Conservation (phyloP, 2,888 invertebrate genomes). For the Geotrupes spiniger region DNA sequence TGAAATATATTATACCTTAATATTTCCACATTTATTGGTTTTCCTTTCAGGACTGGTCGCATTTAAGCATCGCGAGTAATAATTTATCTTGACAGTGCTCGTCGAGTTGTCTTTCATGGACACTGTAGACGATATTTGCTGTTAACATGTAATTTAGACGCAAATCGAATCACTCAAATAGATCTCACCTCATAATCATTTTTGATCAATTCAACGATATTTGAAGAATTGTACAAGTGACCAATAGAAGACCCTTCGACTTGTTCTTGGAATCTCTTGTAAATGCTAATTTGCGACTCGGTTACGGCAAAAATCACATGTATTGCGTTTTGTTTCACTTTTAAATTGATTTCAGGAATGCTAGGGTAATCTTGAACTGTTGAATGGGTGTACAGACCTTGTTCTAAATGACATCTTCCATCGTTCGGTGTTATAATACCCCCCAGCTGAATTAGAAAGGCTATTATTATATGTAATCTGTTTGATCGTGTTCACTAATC, state of each 20-base stretch:
- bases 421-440: constrained; percentile 94
- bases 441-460: constrained; percentile 62
- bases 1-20: constrained; percentile 63
- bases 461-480: no score
- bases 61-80: constrained; percentile 75
- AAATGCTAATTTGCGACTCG: constrained; percentile 76
- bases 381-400: constrained; percentile 77
- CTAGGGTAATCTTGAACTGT: constrained; percentile 93
- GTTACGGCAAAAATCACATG: constrained; percentile 98
- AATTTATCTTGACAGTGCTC: constrained; percentile 78
- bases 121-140: constrained; percentile 92
- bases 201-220: constrained; percentile 91
- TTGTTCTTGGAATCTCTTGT: constrained; percentile 77
- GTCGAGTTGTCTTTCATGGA: constrained; percentile 90
- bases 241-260: constrained; percentile 94
- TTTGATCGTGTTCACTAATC: no score
- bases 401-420: constrained; percentile 81
- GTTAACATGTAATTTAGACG: constrained; percentile 33
- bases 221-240: constrained; percentile 88
- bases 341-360: constrained; percentile 87
- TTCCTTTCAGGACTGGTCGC: constrained; percentile 57
- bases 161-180: constrained; percentile 1
- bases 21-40: constrained; percentile 79
- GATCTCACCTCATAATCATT: constrained; percentile 79
- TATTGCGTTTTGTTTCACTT: constrained; percentile 90